Conservation (phyloP, 2,888 invertebrate genomes). For the Aricia artaxerxes region DNA sequence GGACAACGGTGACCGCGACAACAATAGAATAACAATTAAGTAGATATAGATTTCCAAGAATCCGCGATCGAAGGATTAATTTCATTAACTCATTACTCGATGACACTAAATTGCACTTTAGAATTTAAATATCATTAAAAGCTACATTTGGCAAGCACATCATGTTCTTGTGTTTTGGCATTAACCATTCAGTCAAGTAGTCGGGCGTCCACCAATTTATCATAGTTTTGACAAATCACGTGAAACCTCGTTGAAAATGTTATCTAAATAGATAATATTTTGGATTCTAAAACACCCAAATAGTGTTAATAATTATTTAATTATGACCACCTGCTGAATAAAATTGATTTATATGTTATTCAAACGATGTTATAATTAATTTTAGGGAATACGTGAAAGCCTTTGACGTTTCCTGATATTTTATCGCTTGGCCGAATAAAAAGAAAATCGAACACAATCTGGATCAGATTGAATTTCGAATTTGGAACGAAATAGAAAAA, state of each 20-base stretch:
- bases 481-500: not conserved
- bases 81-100: too few species aligned
- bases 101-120: not conserved
- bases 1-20: too few species aligned
- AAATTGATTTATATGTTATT: constrained; percentile 10
- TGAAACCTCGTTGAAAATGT: not conserved
- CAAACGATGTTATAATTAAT: not conserved
- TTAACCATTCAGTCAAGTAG: not conserved
- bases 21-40: too few species aligned
- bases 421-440: not conserved
- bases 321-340: not conserved
- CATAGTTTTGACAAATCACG: not conserved
- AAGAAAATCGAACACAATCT: not conserved
- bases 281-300: not conserved
- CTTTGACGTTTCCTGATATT: not conserved
- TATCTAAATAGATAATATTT: not conserved
- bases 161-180: not conserved
- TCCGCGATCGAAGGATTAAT: too few species aligned
- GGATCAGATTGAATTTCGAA: not conserved
- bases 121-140: not conserved
- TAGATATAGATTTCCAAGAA: too few species aligned
- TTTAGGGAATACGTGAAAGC: not conserved
- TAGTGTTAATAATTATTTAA: not conserved
- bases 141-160: not conserved
- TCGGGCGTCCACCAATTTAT: not conserved